Evolutionary conservation across 2,797 vertebrate genomes (phyloP).

Genomic region (Austrolebias charrua): DNA sequence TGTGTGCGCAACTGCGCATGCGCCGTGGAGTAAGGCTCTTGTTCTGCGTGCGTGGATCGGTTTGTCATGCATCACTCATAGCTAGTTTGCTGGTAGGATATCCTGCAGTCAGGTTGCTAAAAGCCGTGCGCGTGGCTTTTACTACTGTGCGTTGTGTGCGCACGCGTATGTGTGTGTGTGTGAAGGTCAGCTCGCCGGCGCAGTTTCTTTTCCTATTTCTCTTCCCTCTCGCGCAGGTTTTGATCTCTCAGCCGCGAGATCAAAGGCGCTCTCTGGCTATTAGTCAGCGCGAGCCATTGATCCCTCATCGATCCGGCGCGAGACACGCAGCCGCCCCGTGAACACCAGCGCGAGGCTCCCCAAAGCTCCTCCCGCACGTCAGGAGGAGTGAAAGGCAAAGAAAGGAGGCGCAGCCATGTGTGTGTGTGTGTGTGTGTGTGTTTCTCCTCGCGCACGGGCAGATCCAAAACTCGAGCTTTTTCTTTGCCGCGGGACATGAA

Average conservation of each 20-base stretch:
- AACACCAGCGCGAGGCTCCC: constrained; percentile 84
- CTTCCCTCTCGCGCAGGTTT: constrained; percentile 80
- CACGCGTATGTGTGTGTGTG: constrained; percentile 44
- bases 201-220: constrained; percentile 71
- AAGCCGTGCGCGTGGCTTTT: constrained; percentile 46
- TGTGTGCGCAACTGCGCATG: constrained; percentile 2
- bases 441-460: constrained; percentile 76
- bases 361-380: constrained; percentile 82
- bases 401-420: constrained; percentile 44
- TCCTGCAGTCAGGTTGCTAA: constrained; percentile 63
- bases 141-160: not conserved
- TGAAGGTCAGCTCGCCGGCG: constrained; percentile 81
- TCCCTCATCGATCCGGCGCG: constrained; percentile 86
- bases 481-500: constrained; percentile 91
- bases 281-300: constrained; percentile 90
- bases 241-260: constrained; percentile 89
- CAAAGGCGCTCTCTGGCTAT: constrained; percentile 89
- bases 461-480: constrained; percentile 83
- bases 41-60: constrained; percentile 33
- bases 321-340: constrained; percentile 85
- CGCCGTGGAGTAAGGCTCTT: constrained; percentile 1
- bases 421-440: constrained; percentile 42
- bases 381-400: constrained; percentile 57
- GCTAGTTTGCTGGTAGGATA: constrained; percentile 57
- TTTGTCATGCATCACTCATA: constrained; percentile 28